Percentiles rank a stretch among this genome's conserved stretches.
Evolutionary conservation across 2,797 vertebrate genomes (phyloP).

Genomic region (Carcharodon carcharias): DNA sequence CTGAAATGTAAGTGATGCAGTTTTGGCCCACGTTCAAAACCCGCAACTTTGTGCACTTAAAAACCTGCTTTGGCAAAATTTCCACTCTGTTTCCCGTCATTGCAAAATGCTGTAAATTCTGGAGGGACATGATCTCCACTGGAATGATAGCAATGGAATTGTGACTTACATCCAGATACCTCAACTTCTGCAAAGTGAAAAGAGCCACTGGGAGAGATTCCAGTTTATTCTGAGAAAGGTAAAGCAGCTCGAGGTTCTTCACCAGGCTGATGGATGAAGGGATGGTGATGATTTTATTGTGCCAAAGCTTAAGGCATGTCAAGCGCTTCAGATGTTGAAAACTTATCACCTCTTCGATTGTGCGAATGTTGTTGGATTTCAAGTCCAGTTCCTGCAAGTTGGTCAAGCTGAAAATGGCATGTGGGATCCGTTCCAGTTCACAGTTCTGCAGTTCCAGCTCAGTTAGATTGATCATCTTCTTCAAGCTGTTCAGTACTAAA

Average conservation of each 20-base stretch:
- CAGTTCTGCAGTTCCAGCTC: constrained; percentile 93
- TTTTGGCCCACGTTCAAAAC: constrained; percentile 88
- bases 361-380: constrained; percentile 92
- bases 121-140: constrained; percentile 78
- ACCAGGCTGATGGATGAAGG: constrained; percentile 87
- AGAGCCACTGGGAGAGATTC: constrained; percentile 81
- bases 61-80: constrained; percentile 84
- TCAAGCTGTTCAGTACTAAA: constrained; percentile 90
- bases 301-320: constrained; percentile 93
- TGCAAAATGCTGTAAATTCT: constrained; percentile 89
- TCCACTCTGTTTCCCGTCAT: constrained; percentile 90
- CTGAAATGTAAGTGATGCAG: constrained; percentile 77
- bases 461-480: constrained; percentile 94
- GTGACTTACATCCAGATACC: constrained; percentile 87
- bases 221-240: constrained; percentile 94
- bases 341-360: constrained; percentile 96
- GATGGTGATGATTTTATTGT: constrained; percentile 94
- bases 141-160: constrained; percentile 82
- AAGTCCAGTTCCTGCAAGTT: constrained; percentile 94
- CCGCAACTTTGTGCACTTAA: constrained; percentile 89
- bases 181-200: constrained; percentile 86
- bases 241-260: constrained; percentile 89
- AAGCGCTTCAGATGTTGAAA: constrained; percentile 97
- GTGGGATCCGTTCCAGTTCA: constrained; percentile 93
- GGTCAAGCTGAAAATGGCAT: constrained; percentile 92